phyloP scores from a whole-genome alignment of 2,888 invertebrate genomes.

The Brachyopa scutellaris region DNA sequence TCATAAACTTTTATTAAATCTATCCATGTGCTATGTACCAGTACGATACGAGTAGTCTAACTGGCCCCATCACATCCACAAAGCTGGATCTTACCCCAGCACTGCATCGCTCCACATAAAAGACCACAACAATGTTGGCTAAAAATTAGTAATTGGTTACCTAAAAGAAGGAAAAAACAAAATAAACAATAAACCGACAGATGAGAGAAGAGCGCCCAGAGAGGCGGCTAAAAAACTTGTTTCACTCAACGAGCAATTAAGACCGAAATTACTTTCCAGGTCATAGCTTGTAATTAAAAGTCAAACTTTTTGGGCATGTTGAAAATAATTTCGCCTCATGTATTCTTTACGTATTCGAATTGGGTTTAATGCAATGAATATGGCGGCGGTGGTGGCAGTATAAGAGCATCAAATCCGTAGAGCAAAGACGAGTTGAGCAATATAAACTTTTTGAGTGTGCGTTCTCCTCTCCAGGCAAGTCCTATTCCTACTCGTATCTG shows the following conservation, averaged over 20 bases:
- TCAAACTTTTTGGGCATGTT: slow-evolving; percentile 73
- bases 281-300: slow-evolving; percentile 74
- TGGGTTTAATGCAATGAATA: slow-evolving; percentile 58
- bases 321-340: slow-evolving; percentile 71
- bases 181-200: slow-evolving; percentile 18
- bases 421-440: slow-evolving; percentile 41
- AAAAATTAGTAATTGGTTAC: slow-evolving; percentile 72
- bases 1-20: slow-evolving; percentile 71
- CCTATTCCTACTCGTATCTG: slow-evolving; percentile 26
- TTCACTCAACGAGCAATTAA: slow-evolving; percentile 75
- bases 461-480: not conserved
- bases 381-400: not conserved
- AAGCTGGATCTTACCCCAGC: slow-evolving; percentile 11
- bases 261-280: slow-evolving; percentile 74
- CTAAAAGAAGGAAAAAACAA: slow-evolving; percentile 50
- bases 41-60: too few relatives aligned
- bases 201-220: slow-evolving; percentile 53
- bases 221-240: slow-evolving; percentile 72
- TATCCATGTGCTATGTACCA: slow-evolving; percentile 48
- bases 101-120: slow-evolving; percentile 56
- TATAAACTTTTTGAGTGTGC: slow-evolving; percentile 60
- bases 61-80: slow-evolving; percentile 24
- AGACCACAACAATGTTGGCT: slow-evolving; percentile 69
- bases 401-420: slow-evolving; percentile 33
- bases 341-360: slow-evolving; percentile 69